phyloP scores from a whole-genome alignment of 2,797 vertebrate genomes.

The Rallus crepitans region DNA sequence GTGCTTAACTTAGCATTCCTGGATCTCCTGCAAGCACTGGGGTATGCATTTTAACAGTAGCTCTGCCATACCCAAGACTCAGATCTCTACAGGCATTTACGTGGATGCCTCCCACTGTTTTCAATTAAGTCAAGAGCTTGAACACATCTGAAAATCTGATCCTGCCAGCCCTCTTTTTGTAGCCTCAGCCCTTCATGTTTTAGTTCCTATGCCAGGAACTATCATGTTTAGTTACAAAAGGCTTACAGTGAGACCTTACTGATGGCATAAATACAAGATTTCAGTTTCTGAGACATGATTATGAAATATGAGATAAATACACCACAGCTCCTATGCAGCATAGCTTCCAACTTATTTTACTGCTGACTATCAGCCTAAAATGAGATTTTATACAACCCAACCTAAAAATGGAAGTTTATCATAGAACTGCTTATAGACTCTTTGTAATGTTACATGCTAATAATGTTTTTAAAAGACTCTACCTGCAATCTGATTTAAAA shows the following conservation, averaged over 20 bases:
- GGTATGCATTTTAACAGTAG: neutral
- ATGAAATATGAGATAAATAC: constrained; percentile 40
- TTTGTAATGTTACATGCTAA: neutral
- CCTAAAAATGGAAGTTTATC: constrained; percentile 35
- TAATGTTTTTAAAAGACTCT: neutral
- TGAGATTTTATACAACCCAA: constrained; percentile 53
- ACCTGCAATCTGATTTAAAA: neutral
- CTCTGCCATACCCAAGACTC: neutral
- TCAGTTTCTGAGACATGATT: constrained; percentile 20
- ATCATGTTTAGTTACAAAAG: constrained; percentile 2
- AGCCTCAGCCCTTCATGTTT: neutral
- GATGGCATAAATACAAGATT: constrained; percentile 11
- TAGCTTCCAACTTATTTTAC: constrained; percentile 38
- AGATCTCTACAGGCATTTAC: neutral
- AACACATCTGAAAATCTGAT: neutral
- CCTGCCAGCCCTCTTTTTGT: neutral
- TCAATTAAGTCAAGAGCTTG: neutral
- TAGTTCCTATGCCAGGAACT: neutral
- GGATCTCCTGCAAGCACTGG: neutral
- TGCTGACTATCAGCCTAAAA: constrained; percentile 45
- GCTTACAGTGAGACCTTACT: neutral
- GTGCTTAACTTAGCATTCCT: neutral
- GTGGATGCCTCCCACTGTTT: neutral
- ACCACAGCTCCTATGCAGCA: neutral
- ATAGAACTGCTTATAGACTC: neutral